Evolutionary conservation across 2,797 vertebrate genomes (phyloP).

Genomic region (Brachyrhaphis roseni): DNA sequence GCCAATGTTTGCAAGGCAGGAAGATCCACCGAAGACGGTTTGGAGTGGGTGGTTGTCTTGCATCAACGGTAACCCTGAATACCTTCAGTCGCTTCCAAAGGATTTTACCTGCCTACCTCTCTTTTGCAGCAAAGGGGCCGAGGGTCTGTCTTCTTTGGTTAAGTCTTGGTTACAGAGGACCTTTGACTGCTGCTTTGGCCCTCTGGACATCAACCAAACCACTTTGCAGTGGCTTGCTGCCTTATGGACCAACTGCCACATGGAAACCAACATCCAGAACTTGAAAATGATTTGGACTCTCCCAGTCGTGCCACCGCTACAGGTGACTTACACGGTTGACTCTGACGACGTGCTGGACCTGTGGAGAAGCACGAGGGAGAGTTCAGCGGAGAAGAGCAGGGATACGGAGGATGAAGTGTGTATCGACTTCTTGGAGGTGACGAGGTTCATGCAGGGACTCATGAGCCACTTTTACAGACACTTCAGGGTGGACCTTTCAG

Average conservation of each 20-base stretch:
- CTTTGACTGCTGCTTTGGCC: constrained; percentile 91
- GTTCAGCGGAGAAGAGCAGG: constrained; percentile 35
- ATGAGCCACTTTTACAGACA: constrained; percentile 91
- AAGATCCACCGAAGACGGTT: constrained; percentile 74
- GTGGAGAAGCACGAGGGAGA: constrained; percentile 86
- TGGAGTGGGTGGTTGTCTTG: constrained; percentile 93
- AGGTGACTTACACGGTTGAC: constrained; percentile 86
- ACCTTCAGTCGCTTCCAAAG: constrained; percentile 77
- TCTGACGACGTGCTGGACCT: constrained; percentile 88
- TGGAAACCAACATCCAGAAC: constrained; percentile 66
- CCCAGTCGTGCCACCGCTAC: constrained; percentile 79
- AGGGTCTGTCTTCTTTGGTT: constrained; percentile 80
- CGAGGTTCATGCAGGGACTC: constrained; percentile 85
- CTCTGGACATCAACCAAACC: constrained; percentile 84
- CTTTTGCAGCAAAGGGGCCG: constrained; percentile 84
- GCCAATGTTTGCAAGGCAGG: constrained; percentile 57
- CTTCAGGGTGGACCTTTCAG: constrained; percentile 90
- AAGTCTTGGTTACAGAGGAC: constrained; percentile 89
- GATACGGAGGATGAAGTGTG: constrained; percentile 43
- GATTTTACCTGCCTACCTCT: constrained; percentile 91
- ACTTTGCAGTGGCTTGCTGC: constrained; percentile 90
- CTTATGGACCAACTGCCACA: constrained; percentile 88
- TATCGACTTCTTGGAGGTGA: constrained; percentile 87
- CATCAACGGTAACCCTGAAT: constrained; percentile 80
- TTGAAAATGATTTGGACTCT: constrained; percentile 88